Base-by-base conservation (phyloP, 1,140 invertebrate species). In the Drosophila quadrilineata region DNA sequence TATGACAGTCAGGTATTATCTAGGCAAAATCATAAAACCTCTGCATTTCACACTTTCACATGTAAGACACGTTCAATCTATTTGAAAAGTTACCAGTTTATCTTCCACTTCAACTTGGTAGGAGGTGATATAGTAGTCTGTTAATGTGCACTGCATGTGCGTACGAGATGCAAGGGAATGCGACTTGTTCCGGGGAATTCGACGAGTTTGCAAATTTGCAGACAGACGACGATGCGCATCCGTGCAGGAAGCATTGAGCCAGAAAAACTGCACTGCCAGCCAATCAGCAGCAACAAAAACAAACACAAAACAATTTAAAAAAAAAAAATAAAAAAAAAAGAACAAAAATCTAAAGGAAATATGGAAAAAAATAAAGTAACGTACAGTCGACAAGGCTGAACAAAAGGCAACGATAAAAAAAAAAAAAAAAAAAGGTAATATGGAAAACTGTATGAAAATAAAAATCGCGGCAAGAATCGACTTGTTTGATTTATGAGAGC, bases 191-290 rank as follows among this genome's bases (percentile, higher is more conserved):
- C n/a, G n/a, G n/a, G n/a, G 33, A 65, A 68, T 67, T 45, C 10
- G 49, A 64, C 71, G 71, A 72, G 53, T 58, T 69, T 62, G 76
- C 72, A 60, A 71, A 80, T 62, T 62, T 82, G 53, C 59, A 31
- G 46, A 38, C 54, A 28, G 26, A 8, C 28, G 28, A 8, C 14
- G 2, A 9, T 9, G 52, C 54, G 31, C 49, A 53, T 14, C 12
- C 40, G 16, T 10, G 4, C 19, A 40, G 16, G 21, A 41, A n/a
- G 63, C 79, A 79, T 68, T 84, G 79, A 79, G 71, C 62, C 75
- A 60, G 80, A 85, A 84, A 85, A 85, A 84, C 54, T 85, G 79
- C 79, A 79, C 26, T 35, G 62, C 29, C 59, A 76, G 75, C 79
- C 75, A 72, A 82, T 73, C 70, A 56, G 16, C 53, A 57, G 6